Evolutionary conservation across 1,140 invertebrate genomes (phyloP), one percentile per base, ranked within the genome.

Genomic region (Eulimnadia texana): DNA sequence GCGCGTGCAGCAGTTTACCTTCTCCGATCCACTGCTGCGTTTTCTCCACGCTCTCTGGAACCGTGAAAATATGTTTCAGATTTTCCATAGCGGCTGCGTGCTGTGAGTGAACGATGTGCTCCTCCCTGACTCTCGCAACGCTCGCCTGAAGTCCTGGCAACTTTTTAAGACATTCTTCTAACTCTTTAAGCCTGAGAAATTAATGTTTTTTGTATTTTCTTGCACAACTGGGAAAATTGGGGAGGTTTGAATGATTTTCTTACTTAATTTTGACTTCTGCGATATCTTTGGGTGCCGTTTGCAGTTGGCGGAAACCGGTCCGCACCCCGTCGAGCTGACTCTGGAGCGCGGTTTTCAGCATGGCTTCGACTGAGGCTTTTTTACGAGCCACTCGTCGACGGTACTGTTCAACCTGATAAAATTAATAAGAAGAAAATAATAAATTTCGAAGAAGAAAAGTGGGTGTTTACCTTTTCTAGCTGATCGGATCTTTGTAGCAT

Each of bases 11-110:
- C 11, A 98, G 74, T 74, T 98, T 95, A 55, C 93, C 93, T 66
- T 99, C 93, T 65, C 84, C 86, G 63, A 99, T 98, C 76, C 88
- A 87, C 57, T 89, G 84, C 68, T 93, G 86, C 0, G 94, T 97
- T 74, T 92, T 93, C 60, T 90, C 85, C 1, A 99, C 90, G 75
- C 89, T 96, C 70, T 96, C 92, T 11, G 92, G 93, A 0, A 99
- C 93, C 51, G 92, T 97, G 67, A 98, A 97, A 61, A 99, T 95
- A 70, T 98, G 93, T 71, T 96, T 98, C 3, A 99, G 76, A 73
- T 98, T 98, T 70, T 98, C 94, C 79, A 94, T 93, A 1, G 95
- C 94, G 11, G 94, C 95, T 0, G 91, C 91, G 72, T 97, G 95
- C 73, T 99, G 88, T 0, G 88, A 91, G 74, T 98, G 92, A 20